Evolutionary conservation across 1,140 invertebrate species (phyloP), one percentile per base, ranked within the genome.

Genomic region (Drosophila pseudoobscura): DNA sequence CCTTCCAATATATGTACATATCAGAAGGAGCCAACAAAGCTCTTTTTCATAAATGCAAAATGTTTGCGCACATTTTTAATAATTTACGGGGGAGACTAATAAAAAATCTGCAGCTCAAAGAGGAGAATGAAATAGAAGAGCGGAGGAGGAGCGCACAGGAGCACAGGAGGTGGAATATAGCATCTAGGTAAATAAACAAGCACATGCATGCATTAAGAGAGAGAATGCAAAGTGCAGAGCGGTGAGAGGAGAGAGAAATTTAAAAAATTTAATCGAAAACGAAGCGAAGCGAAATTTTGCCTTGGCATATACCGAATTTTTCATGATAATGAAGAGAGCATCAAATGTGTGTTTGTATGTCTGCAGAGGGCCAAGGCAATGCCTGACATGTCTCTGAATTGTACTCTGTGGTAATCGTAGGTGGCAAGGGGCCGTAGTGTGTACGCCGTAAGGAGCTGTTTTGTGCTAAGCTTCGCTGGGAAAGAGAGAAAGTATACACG

Each of bases 11-110:
- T 49, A 17, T 17, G 17, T 17, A 17, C 17, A 17, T 17, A 56
- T 45, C 49, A 49, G 44, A 41, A 61, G 45, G n/a, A 51, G 46
- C 60, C 65, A 61, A 75, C 45, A 69, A 63, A 80, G 79, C 78
- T 63, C 79, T 70, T 73, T 68, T 84, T 80, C 57, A 85, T 74
- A 62, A 74, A 75, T 61, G 43, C 66, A 70, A 70, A 70, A 69
- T 64, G 44, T 70, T 41, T 54, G 68, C 35, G 53, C 69, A 46
- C 63, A 45, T 80, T 71, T 75, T 80, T 46, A 75, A 75, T 80
- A 76, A 80, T 80, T 80, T 54, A 80, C 52, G 35, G 63, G 7
- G 52, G n/a, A 49, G 43, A 35, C 65, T 65, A 61, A 64, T 76
- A 72, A 68, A 76, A 60, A 75, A 63, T 55, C 54, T 53, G 17